A percentile compares a stretch with the other conserved stretches of the same genome.
These are phyloP conservation scores for Oceanodroma tethys DNA, from an alignment of 2,113 vertebrate species.

Conservation along the genomic window DNA sequence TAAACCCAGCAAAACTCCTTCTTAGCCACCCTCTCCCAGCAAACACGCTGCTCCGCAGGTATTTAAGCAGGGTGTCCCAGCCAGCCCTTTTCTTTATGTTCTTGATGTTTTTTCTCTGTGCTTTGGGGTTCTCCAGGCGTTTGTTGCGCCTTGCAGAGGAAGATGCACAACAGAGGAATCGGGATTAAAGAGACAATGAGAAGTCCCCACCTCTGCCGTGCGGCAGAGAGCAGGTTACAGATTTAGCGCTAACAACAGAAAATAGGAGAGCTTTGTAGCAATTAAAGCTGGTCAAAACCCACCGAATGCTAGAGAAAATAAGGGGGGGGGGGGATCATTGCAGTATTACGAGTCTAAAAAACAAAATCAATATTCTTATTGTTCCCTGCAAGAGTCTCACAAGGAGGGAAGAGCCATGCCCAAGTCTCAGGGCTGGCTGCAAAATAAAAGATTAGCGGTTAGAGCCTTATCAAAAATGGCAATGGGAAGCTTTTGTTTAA, in stretches of 20 bases:
- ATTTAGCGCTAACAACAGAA: background rate
- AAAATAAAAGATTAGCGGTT: background rate
- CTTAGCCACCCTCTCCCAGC: background rate
- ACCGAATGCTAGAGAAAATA: background rate
- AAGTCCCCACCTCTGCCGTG: background rate
- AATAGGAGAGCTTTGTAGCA: background rate
- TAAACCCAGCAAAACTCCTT: background rate
- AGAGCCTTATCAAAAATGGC: background rate
- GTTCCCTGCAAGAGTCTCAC: background rate
- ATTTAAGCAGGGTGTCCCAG: background rate
- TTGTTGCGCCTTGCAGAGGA: background rate
- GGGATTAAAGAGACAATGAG: background rate
- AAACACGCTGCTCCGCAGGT: background rate
- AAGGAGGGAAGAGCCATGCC: background rate
- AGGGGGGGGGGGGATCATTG: background rate
- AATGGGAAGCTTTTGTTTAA: background rate
- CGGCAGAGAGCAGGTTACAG: background rate
- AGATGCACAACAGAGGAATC: background rate
- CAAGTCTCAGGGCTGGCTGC: background rate
- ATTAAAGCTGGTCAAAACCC: constrained; percentile 10
- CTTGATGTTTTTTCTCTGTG: accelerated
- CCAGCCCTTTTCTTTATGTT: background rate
- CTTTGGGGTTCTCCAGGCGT: background rate
- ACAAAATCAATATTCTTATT: background rate
- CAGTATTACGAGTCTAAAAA: accelerated